These are phyloP conservation scores for Pyrochroa serraticornis DNA, from an alignment of 2,888 invertebrate genomes.

Conservation along the genomic window DNA sequence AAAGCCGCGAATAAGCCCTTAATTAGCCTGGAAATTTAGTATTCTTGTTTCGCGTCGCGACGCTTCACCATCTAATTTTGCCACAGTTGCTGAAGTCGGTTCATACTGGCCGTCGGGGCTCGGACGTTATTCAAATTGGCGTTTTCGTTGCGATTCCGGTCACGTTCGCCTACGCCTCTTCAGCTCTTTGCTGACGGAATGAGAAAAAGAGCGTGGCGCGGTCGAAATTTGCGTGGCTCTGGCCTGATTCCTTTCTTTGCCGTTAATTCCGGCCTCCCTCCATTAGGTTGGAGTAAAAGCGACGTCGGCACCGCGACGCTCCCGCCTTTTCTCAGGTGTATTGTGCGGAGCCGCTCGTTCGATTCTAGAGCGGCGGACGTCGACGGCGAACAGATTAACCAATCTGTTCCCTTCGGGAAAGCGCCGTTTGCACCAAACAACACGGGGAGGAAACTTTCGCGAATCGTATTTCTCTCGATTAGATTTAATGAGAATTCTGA, in stretches of 20 bases:
- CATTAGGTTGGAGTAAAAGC: constrained; percentile 5
- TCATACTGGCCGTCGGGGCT: background rate
- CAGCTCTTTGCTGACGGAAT: constrained; percentile 31
- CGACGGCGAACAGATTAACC: constrained; percentile 12
- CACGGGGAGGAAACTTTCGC: too few species aligned
- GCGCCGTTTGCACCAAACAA: too few species aligned
- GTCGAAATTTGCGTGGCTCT: constrained; percentile 43
- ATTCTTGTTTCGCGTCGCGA: background rate
- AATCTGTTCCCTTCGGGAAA: background rate
- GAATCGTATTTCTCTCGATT: too few species aligned
- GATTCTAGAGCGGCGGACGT: constrained; percentile 11
- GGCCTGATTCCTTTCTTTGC: constrained; percentile 32
- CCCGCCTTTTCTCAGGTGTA: constrained; percentile 8
- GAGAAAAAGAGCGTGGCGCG: constrained; percentile 35
- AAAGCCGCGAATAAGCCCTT: too few species aligned
- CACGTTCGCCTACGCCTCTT: constrained; percentile 24
- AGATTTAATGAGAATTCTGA: too few species aligned
- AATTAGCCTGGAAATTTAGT: too few species aligned
- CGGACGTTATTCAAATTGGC: constrained; percentile 13
- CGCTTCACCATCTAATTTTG: background rate
- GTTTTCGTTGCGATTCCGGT: constrained; percentile 9
- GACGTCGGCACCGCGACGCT: constrained; percentile 22
- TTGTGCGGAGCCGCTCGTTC: constrained; percentile 13
- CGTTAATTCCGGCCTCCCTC: constrained; percentile 40
- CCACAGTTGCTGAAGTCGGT: background rate